phyloP scores from a whole-genome alignment of 2,113 vertebrate species.

The Murina feae region DNA sequence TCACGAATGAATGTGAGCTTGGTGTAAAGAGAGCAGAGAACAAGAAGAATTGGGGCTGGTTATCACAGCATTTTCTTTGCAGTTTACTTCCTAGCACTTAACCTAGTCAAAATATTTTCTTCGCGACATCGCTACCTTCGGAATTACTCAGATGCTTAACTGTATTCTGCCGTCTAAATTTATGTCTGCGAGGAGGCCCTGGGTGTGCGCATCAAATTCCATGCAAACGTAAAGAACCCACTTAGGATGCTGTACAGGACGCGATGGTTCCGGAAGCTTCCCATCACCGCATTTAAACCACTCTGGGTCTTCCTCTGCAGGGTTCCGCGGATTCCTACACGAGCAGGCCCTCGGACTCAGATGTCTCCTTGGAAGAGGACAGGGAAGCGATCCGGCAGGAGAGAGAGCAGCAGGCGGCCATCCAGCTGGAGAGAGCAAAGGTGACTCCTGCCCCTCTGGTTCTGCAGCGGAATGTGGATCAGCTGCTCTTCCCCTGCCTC shows the following conservation, averaged over 20 bases:
- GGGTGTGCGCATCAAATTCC: background rate
- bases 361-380: constrained; percentile 98
- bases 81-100: constrained; percentile 39
- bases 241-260: background rate
- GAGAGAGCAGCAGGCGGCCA: constrained; percentile 93
- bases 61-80: constrained; percentile 5
- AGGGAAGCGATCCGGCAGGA: constrained; percentile 95
- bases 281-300: background rate
- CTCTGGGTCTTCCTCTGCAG: constrained; percentile 78
- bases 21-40: constrained; percentile 16
- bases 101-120: constrained; percentile 55
- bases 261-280: background rate
- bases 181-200: background rate
- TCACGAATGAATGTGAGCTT: background rate
- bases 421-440: constrained; percentile 97
- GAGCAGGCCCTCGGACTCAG: constrained; percentile 98
- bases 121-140: constrained; percentile 30
- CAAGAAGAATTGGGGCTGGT: background rate
- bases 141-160: constrained; percentile 24
- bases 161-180: constrained; percentile 12
- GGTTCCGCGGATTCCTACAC: constrained; percentile 99
- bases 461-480: background rate
- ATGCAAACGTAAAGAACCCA: background rate
- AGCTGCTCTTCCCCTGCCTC: background rate
- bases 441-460: constrained; percentile 72